Base-by-base conservation (phyloP, 2,888 invertebrate genomes). In the Mythimna impura region DNA sequence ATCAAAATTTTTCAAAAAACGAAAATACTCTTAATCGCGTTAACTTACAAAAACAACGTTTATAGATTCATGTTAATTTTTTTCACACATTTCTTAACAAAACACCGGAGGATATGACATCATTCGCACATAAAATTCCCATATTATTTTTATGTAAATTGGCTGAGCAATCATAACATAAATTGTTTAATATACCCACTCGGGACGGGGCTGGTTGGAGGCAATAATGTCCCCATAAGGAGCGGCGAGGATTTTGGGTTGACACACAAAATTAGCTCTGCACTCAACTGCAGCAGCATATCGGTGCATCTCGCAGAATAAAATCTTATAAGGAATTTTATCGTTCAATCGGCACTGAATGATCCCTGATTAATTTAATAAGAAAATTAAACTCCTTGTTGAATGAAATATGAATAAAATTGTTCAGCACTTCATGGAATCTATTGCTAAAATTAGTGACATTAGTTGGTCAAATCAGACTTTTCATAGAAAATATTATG, bases 71-170 rank as follows among this genome's bases (percentile, higher is more conserved):
- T 85, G 83, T 88, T 82, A 85, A 86, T 84, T 76, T 83, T 89
- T 89, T 92, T 93, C 89, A 87, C 91, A 91, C 90, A 89, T 91
- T 89, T 90, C 83, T 89, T 89, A 84, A 87, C 87, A 86, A 89
- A 91, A 89, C 88, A 85, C 80, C 87, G 83, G 87, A 89, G 89
- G 86, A 91, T 86, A 90, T 94, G 93, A 93, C 91, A 93, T 91
- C 92, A 92, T 91, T 90, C 80, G 87, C 89, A 88, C 90, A 93
- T 94, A 94, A 94, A 94, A 91, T 92, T 89, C 89, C 82, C 87
- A 90, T 91, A 91, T 91, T 93, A 94, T 93, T 93, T 90, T 91
- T 89, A 94, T 94, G 93, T 91, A 94, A 94, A 95, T 94, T 92
- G 92, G 87, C 86, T 91, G 92, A 92, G 91, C 92, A 93, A 93